Evolutionary conservation across 2,888 invertebrate genomes (phyloP), one percentile per base, ranked within the genome.

Genomic region (Aphodius sticticus): DNA sequence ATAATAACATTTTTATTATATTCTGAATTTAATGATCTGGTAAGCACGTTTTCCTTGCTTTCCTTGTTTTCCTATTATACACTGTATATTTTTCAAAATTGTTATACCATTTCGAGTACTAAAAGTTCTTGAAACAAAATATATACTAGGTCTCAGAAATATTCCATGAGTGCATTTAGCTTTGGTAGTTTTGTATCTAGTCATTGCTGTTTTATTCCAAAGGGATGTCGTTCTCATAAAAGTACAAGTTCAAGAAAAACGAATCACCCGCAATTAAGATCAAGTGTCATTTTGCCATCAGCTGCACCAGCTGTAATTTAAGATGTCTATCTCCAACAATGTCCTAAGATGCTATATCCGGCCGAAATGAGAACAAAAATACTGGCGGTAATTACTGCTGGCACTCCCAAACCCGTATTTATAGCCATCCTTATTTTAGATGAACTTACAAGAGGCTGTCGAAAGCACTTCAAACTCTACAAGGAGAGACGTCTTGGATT

Each of bases 321-420:
- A 53, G 53, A 53, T 12, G 53, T 53, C 53, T 53, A 53, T 53
- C 53, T 53, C 53, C 53, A 53, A 53, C 53, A 53, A 53, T 53
- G 53, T 53, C 53, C 53, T 53, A 53, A 53, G 53, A 53, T 53
- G 53, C 53, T 53, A 53, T 53, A 53, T 53, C 53, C 53, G 53
- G 53, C 53, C 53, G 12, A 53, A 53, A 53, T 53, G 53, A 53
- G 53, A 53, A 53, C 53, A 53, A 53, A 53, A 53, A 53, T 53
- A 53, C 53, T 53, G 53, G 53, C 12, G 12, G 53, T 53, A 53
- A 53, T 53, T 53, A 53, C 53, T 53, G 53, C 53, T 53, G 53
- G 53, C 53, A 53, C 53, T 53, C 53, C 53, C 53, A 12, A 53
- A 53, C 53, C 53, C 53, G 53, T 53, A 53, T 53, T 53, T 53